These are phyloP conservation scores for Maniola jurtina DNA, from an alignment of 1,140 invertebrate species.

Conservation along the genomic window DNA sequence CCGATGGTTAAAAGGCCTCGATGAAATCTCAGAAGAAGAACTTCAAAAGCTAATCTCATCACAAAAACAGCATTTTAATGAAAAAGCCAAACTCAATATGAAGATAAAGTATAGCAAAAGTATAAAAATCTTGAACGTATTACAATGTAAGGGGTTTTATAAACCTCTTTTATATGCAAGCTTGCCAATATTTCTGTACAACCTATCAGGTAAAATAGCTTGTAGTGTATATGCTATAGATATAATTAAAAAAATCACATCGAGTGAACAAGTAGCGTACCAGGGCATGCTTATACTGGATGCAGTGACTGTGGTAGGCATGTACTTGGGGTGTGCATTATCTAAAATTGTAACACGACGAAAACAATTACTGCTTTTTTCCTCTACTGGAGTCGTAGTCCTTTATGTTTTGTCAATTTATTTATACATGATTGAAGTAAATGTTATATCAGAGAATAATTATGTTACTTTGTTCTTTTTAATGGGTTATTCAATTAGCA, in stretches of 20 bases:
- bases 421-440: conserved; percentile 35
- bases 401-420: conserved; percentile 39
- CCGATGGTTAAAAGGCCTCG: conserved; percentile 25
- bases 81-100: background rate
- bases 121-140: background rate
- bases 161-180: background rate
- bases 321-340: conserved; percentile 37
- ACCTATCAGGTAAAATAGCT: conserved; percentile 48
- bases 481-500: conserved; percentile 25
- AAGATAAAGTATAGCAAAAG: background rate
- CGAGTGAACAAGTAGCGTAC: conserved; percentile 30
- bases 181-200: conserved; percentile 26
- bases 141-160: background rate
- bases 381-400: conserved; percentile 27
- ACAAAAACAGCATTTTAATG: conserved; percentile 14
- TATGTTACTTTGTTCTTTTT: conserved; percentile 32
- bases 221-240: conserved; percentile 41
- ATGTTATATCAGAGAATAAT: conserved; percentile 33
- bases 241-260: conserved; percentile 41
- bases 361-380: conserved; percentile 27
- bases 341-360: conserved; percentile 33
- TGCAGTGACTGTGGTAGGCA: conserved; percentile 36
- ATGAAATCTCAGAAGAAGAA: conserved; percentile 30
- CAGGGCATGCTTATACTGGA: conserved; percentile 42
- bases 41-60: conserved; percentile 9